These are phyloP conservation scores for Onychomys leucogaster DNA, from an alignment of 2,797 vertebrate genomes.

Conservation along the genomic window DNA sequence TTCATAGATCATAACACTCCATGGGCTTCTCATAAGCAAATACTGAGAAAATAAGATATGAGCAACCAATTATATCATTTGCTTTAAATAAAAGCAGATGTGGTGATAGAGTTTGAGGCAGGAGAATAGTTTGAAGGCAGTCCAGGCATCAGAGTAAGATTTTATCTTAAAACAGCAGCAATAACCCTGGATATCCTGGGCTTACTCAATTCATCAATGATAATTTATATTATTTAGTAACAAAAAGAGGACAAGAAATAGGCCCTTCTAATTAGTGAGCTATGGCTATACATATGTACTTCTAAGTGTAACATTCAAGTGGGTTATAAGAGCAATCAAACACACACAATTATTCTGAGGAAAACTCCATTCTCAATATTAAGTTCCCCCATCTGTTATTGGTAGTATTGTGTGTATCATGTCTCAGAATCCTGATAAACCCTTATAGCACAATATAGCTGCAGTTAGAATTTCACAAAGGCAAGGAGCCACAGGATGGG, in stretches of 20 bases:
- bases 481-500: too few species aligned
- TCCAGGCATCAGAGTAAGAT: background rate
- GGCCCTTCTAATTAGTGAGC: background rate
- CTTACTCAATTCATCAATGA: background rate
- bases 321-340: background rate
- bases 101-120: background rate
- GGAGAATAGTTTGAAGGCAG: background rate
- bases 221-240: background rate
- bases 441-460: too few species aligned
- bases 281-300: background rate
- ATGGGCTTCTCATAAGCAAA: background rate
- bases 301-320: background rate
- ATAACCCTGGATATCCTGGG: too few species aligned
- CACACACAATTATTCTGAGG: background rate
- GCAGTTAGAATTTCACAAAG: background rate
- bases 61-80: background rate
- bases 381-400: background rate
- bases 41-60: background rate
- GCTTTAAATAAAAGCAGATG: background rate
- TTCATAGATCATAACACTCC: too few species aligned
- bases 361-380: background rate
- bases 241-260: background rate
- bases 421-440: background rate
- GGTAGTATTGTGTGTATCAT: background rate
- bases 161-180: background rate